Evolutionary conservation across 2,113 vertebrate genomes (phyloP).

Genomic region (Otus sunia): DNA sequence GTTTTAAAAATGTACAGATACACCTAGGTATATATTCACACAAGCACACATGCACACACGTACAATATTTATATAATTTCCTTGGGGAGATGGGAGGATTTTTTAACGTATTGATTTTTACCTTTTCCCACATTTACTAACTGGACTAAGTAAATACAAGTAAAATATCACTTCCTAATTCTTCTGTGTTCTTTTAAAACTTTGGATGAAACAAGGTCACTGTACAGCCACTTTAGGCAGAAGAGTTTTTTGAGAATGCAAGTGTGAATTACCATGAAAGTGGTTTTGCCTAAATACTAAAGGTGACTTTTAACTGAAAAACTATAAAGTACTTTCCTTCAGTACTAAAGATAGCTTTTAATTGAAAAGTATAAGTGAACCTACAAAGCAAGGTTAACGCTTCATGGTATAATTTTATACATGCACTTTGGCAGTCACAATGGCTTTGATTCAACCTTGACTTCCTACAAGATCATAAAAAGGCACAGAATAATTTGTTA

Average conservation of each 20-base stretch:
- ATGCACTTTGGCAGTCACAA: slow-evolving; percentile 46
- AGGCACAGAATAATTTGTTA: slow-evolving; percentile 55
- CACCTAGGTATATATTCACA: background rate
- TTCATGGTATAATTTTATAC: slow-evolving; percentile 64
- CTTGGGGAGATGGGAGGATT: background rate
- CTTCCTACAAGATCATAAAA: slow-evolving; percentile 60
- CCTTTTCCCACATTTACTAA: background rate
- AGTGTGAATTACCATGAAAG: slow-evolving; percentile 19
- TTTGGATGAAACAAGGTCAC: background rate
- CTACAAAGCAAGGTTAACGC: slow-evolving; percentile 66
- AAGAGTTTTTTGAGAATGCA: background rate
- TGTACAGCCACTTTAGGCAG: background rate
- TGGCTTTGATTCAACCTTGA: slow-evolving; percentile 67
- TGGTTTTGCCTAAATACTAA: slow-evolving; percentile 39
- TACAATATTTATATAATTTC: background rate
- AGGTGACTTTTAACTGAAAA: slow-evolving; percentile 63
- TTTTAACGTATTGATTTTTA: background rate
- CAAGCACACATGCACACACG: fast-evolving
- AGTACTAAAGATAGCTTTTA: slow-evolving; percentile 51
- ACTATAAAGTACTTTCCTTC: slow-evolving; percentile 47
- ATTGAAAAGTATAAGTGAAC: slow-evolving; percentile 61
- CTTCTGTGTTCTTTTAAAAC: background rate
- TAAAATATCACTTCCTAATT: background rate
- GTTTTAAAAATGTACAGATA: background rate
- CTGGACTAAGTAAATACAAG: background rate